Conservation (phyloP, 2,888 invertebrate species). For the Tenodera sinensis region DNA sequence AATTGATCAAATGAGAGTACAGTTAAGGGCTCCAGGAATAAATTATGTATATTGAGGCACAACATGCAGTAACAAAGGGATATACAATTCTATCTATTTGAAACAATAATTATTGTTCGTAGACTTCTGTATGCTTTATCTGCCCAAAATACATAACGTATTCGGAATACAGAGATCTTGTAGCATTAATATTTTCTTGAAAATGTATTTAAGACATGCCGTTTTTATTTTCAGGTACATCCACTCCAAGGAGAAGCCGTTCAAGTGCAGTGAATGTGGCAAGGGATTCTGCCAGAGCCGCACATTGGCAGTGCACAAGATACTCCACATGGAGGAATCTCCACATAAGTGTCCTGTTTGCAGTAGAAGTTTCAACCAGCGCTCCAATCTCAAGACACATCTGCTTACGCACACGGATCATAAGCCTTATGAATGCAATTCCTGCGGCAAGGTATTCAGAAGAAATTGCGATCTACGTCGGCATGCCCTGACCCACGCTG, state of each 20-base stretch:
- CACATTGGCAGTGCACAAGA: constrained; percentile 91
- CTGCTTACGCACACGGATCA: constrained; percentile 85
- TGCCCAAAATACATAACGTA: too few relatives aligned
- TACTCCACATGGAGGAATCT: constrained; percentile 88
- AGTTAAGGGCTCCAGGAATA: too few relatives aligned
- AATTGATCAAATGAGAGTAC: too few relatives aligned
- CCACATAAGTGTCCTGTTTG: constrained; percentile 91
- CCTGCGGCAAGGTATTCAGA: constrained; percentile 85
- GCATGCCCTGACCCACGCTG: constrained; percentile 86
- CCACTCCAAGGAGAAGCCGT: constrained; percentile 96
- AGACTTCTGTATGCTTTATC: too few relatives aligned
- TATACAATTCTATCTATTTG: too few relatives aligned
- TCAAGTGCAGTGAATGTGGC: constrained; percentile 92
- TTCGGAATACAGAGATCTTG: too few relatives aligned
- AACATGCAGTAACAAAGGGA: too few relatives aligned
- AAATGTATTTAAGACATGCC: too few relatives aligned
- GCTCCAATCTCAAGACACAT: constrained; percentile 86
- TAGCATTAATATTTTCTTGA: too few relatives aligned
- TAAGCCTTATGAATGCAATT: constrained; percentile 85
- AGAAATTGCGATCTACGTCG: constrained; percentile 87
- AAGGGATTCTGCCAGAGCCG: constrained; percentile 97
- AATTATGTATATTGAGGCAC: too few relatives aligned
- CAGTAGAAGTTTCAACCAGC: constrained; percentile 83
- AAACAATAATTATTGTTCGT: too few relatives aligned
- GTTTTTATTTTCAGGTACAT: constrained; percentile 72